A percentile compares a stretch with the other conserved stretches of the same genome.
These are phyloP conservation scores for Drosophila novamexicana DNA, from an alignment of 1,140 invertebrate genomes.

Conservation along the genomic window DNA sequence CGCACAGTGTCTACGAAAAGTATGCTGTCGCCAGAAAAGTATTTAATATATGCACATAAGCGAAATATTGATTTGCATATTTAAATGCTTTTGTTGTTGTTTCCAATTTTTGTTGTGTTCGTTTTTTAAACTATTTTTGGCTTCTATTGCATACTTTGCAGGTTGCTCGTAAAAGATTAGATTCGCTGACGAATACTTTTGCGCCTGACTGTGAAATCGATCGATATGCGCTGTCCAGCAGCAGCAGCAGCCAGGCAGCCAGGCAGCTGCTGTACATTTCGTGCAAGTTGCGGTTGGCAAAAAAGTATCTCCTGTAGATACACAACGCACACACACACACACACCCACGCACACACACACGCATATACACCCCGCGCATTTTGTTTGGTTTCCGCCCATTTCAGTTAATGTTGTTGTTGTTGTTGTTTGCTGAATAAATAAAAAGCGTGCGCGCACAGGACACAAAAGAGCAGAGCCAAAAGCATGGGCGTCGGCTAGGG, in stretches of 20 bases:
- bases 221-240: conserved; percentile 71
- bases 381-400: conserved; percentile 62
- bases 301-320: conserved; percentile 68
- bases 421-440: conserved; percentile 43
- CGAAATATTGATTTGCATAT: neutral
- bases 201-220: conserved; percentile 31
- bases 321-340: conserved; percentile 14
- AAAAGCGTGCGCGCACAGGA: conserved; percentile 57
- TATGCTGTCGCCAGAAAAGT: neutral
- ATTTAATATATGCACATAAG: too few relatives aligned
- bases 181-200: conserved; percentile 23
- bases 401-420: conserved; percentile 15
- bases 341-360: conserved; percentile 17
- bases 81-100: neutral
- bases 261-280: conserved; percentile 40
- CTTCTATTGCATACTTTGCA: conserved; percentile 2
- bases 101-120: neutral
- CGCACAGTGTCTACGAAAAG: conserved; percentile 3
- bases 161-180: neutral
- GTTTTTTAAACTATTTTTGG: neutral
- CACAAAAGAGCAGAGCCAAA: conserved; percentile 12
- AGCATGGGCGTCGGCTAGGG: neutral
- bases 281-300: conserved; percentile 53
- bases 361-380: conserved; percentile 16
- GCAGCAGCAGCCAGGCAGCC: conserved; percentile 59